Evolutionary conservation across 2,888 invertebrate species (phyloP), one percentile per base, ranked within the genome.

Genomic region (Polyommatus iphigenia): DNA sequence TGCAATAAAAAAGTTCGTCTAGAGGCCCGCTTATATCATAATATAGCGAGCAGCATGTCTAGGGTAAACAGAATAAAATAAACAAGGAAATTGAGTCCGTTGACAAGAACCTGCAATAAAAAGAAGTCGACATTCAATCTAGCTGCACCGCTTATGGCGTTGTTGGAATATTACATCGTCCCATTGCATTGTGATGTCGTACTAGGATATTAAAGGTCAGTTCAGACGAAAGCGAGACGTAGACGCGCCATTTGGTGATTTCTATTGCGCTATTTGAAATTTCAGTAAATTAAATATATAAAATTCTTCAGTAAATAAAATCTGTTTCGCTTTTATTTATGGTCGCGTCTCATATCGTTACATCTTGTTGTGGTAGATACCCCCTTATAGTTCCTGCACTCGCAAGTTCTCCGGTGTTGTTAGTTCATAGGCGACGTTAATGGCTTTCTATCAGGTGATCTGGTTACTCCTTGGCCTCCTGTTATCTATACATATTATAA

Each of bases 141-240:
- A 36, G 76, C 71, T 57, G 24, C 72, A 72, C 41, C 71, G 67
- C 71, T 67, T 20, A n/a, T 77, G 77, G 46, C 77, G 36, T 32
- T 50, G 77, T 41, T 72, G 71, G 57, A 71, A 72, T 72, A 73
- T 77, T 59, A 71, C 77, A 59, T 41, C 15, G 77, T 78, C 76
- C 78, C 75, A 79, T 79, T 80, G 76, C 75, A 79, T 79, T 80
- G 76, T 77, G 59, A 57, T 8, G 15, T 41, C 76, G 77, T 76
- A 80, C 78, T 76, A 78, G 82, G 81, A 80, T 78, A 82, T 81
- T 82, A 82, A 67, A 29, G 67, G 10, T 67, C 20, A 67, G 67
- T 67, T 24, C 29, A 32, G 29, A 67, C 67, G 6, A 15, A 6
- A 29, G 29, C 6, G 6, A 2, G 24, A 24, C 29, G 13, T 7